A percentile compares a stretch with the other conserved stretches of the same genome.
These are phyloP conservation scores for Oncorhynchus keta DNA, from an alignment of 2,113 vertebrate species.

Conservation along the genomic window DNA sequence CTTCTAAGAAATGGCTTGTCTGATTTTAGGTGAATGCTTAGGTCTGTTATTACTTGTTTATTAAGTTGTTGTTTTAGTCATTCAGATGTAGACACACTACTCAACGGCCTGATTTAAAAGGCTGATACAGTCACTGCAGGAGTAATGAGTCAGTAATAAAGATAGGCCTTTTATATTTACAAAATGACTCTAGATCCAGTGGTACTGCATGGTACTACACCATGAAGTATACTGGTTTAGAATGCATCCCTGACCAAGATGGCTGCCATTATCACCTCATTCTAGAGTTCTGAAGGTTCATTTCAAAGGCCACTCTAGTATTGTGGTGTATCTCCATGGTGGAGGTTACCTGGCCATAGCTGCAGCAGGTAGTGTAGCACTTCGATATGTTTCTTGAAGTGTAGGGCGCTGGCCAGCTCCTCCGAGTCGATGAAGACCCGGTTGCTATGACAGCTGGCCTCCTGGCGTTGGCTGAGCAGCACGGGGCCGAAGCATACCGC, in stretches of 20 bases:
- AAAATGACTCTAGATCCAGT: too few relatives aligned
- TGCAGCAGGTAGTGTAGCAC: slow-evolving; percentile 97
- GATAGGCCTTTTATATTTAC: too few relatives aligned
- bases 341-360: slow-evolving; percentile 89
- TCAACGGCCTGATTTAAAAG: neutral
- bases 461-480: slow-evolving; percentile 91
- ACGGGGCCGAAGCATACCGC: slow-evolving; percentile 97
- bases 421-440: slow-evolving; percentile 95
- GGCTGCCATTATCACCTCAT: too few relatives aligned
- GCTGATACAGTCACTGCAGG: too few relatives aligned
- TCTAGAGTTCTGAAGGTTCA: too few relatives aligned
- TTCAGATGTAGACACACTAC: too few relatives aligned
- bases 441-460: slow-evolving; percentile 87
- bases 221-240: too few relatives aligned
- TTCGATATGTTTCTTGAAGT: slow-evolving; percentile 99
- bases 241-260: too few relatives aligned
- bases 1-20: neutral
- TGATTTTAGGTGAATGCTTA: neutral
- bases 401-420: slow-evolving; percentile 93
- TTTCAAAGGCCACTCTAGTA: too few relatives aligned
- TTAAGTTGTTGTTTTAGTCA: neutral
- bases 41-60: neutral
- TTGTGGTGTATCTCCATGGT: neutral
- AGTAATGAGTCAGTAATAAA: too few relatives aligned
- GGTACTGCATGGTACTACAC: too few relatives aligned